Conservation (phyloP, 2,113 vertebrate genomes). For the Lonchura striata region DNA sequence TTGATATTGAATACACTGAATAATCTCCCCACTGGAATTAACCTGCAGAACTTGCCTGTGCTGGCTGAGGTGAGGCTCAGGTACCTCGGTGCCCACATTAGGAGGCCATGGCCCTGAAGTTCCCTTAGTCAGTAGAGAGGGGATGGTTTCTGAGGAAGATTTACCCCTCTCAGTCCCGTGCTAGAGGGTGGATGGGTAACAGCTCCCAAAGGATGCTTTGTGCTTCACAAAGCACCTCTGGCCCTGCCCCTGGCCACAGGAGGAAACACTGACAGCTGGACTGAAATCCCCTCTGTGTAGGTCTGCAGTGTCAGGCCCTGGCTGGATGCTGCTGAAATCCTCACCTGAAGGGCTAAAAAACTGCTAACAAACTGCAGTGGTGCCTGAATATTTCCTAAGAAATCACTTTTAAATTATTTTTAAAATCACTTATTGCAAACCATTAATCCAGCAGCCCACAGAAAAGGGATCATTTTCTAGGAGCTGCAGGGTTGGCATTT, state of each 20-base stretch:
- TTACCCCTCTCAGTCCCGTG: neutral
- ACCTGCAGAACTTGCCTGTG: neutral
- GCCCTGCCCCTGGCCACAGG: neutral
- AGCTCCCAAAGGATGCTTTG: neutral
- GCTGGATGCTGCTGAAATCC: neutral
- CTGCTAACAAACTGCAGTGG: neutral
- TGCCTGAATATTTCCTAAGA: neutral
- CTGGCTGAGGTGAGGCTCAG: neutral
- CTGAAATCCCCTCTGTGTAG: rapidly evolving
- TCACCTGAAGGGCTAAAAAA: neutral
- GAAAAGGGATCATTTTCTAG: neutral
- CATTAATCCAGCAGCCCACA: neutral
- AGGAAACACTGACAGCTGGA: neutral
- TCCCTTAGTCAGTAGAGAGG: neutral
- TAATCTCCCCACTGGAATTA: neutral
- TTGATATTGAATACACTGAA: neutral
- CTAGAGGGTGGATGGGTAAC: neutral
- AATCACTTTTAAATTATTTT: neutral
- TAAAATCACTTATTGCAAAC: rapidly evolving
- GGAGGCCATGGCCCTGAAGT: neutral
- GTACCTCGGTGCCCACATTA: neutral
- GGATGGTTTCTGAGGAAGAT: neutral
- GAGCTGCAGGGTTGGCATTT: neutral
- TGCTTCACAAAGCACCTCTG: neutral
- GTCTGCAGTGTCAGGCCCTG: neutral